Evolutionary conservation across 2,113 vertebrate species (phyloP).

Genomic region (Bubo bubo): DNA sequence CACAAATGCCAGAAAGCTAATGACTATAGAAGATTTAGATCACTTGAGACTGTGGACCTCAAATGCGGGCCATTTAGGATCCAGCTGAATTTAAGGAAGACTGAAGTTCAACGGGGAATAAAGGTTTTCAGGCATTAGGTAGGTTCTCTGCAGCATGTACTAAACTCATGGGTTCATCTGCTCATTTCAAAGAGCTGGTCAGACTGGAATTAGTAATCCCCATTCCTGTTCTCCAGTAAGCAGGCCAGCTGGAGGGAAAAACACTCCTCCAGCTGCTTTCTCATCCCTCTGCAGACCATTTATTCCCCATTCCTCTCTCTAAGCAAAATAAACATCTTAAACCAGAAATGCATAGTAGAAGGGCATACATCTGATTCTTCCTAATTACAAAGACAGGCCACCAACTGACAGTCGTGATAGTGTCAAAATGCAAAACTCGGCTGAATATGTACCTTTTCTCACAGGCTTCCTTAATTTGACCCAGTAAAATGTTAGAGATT

Average conservation of each 20-base stretch:
- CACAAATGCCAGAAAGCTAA: neutral
- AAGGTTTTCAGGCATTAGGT: neutral
- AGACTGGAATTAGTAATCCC: neutral
- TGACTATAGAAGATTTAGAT: neutral
- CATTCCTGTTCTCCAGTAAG: neutral
- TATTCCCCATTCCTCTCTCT: neutral
- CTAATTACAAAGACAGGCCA: neutral
- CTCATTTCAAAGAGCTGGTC: neutral
- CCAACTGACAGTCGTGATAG: neutral
- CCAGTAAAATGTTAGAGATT: neutral
- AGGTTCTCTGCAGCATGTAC: neutral
- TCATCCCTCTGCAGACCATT: neutral
- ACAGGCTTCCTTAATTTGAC: neutral
- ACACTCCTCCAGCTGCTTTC: neutral
- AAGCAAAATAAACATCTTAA: neutral
- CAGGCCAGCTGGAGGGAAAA: neutral
- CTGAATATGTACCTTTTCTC: neutral
- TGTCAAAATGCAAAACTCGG: neutral
- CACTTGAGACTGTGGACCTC: neutral
- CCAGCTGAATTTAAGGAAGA: neutral
- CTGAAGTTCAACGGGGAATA: neutral
- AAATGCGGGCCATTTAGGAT: neutral
- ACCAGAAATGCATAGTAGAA: neutral
- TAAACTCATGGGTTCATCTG: neutral
- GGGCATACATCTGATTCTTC: neutral